A percentile compares a stretch with the other conserved stretches of the same genome.
phyloP scores from a whole-genome alignment of 2,797 vertebrate species.

The Trachurus trachurus region DNA sequence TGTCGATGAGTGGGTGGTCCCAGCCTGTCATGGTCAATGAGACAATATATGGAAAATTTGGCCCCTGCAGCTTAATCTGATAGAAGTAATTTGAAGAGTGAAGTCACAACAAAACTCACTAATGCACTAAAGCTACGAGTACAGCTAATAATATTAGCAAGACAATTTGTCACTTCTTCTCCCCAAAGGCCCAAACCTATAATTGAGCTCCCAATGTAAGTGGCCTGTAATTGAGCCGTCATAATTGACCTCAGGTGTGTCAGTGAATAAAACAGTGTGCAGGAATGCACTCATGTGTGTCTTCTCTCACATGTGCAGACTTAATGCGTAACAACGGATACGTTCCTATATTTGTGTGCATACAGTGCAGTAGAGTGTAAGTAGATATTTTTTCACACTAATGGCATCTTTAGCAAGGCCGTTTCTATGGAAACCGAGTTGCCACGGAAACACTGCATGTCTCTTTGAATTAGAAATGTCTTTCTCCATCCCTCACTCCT shows the following conservation, averaged over 20 bases:
- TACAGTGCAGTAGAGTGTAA: slow-evolving; percentile 74
- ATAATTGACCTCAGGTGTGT: slow-evolving; percentile 68
- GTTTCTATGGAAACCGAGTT: slow-evolving; percentile 92
- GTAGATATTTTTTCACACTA: slow-evolving; percentile 85
- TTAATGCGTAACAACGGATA: slow-evolving; percentile 10
- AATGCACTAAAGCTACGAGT: slow-evolving; percentile 20
- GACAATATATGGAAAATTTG: slow-evolving; percentile 52
- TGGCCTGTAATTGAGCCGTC: slow-evolving; percentile 59
- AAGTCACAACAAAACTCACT: slow-evolving; percentile 43
- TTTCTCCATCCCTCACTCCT: slow-evolving; percentile 77
- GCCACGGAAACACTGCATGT: slow-evolving; percentile 93
- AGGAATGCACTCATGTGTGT: background rate
- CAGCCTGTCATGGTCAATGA: slow-evolving; percentile 57
- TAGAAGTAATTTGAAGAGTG: slow-evolving; percentile 40
- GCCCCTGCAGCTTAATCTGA: slow-evolving; percentile 48
- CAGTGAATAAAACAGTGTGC: slow-evolving; percentile 20
- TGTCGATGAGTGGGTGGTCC: slow-evolving; percentile 51
- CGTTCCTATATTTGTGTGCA: slow-evolving; percentile 69
- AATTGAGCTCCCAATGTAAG: slow-evolving; percentile 60
- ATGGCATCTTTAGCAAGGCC: slow-evolving; percentile 88
- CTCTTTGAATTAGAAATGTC: slow-evolving; percentile 97
- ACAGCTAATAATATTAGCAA: slow-evolving; percentile 45
- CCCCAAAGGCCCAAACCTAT: slow-evolving; percentile 46
- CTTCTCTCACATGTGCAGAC: slow-evolving; percentile 1
- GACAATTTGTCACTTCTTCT: slow-evolving; percentile 51